Evolutionary conservation across 2,797 vertebrate genomes (phyloP), one percentile per base, ranked within the genome.

Genomic region (Coregonus suidteri): DNA sequence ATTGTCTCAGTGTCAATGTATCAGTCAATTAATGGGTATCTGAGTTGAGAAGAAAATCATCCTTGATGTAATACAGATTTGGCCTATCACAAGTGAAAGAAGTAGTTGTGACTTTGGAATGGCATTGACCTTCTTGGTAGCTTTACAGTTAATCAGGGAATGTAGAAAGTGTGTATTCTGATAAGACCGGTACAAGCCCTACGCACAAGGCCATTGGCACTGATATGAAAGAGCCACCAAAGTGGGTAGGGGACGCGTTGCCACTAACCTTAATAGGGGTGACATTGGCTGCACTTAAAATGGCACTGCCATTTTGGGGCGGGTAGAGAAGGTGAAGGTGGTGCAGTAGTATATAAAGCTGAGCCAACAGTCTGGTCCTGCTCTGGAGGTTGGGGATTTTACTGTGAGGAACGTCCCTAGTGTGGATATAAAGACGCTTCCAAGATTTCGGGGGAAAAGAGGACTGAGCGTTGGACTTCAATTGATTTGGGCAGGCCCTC

Each of bases 391-490:
- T 31, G 77, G 62, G 37, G 70, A 54, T 73, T 35, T 66, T 77
- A 73, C 82, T 76, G 70, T 59, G 11, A 14, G 56, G 81, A 77
- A 85, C 65, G 1, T 15, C 13, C 65, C 7, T 35, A 34, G 67
- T 53, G 35, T 66, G 71, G 70, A 87, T 47, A 9, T 78, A 70
- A 70, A 80, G 25, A 67, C 34, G 41, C 47, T 75, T 81, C 82
- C 91, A 93, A 90, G 20, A 93, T 93, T 92, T 81, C 89, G 4
- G 90, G 77, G 41, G 16, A 11, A 54, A 89, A 66, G 76, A 82
- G 82, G 6, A 78, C 84, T 59, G 91, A 89, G 70, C 82, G 91
- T 86, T 93, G 93, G 93, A 92, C 92, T 82, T 91, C 89, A 77
- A 91, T 93, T 77, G 92, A 93, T 81, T 86, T 93, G 77, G 87